Base-by-base conservation (phyloP, 1,140 invertebrate genomes). In the Chelonus insularis region DNA sequence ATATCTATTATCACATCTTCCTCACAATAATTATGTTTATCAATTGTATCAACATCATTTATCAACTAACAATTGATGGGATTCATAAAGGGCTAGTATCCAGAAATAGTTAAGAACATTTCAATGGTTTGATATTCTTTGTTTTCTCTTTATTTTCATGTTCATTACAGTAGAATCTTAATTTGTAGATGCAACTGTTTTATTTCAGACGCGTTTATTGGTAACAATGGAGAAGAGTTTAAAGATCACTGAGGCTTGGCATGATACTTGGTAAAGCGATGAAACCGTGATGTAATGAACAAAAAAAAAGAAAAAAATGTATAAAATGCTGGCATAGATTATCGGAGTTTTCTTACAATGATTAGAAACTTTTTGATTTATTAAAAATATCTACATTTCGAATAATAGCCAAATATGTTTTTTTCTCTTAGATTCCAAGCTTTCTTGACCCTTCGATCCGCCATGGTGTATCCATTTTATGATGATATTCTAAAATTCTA, bases 381-480 rank as follows among this genome's bases (percentile, higher is more conserved):
- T n/a, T n/a, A n/a, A n/a, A n/a, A n/a, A n/a, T n/a, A n/a, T n/a
- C n/a, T n/a, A n/a, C n/a, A n/a, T n/a, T n/a, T n/a, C n/a, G n/a
- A n/a, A n/a, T n/a, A n/a, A n/a, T n/a, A n/a, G n/a, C n/a, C n/a
- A n/a, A n/a, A n/a, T n/a, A n/a, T n/a, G n/a, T 29, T 29, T 29
- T 29, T 63, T 58, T 52, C 47, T 63, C 61, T 63, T 54, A 63
- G 55, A 57, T 63, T 63, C 61, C 61, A 63, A 63, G 61, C 58
- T 63, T 45, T 63, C 55, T 63, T 54, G 61, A 63, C 61, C 60
- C 61, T 51, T 11, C 55, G 48, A 23, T 59, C 5, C 12, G 16
- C n/a, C n/a, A n/a, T n/a, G n/a, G n/a, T n/a, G n/a, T n/a, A n/a
- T n/a, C n/a, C n/a, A n/a, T n/a, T n/a, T n/a, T n/a, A n/a, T n/a